Conservation (phyloP, 1,140 invertebrate species). For the Micrasema minimum region DNA sequence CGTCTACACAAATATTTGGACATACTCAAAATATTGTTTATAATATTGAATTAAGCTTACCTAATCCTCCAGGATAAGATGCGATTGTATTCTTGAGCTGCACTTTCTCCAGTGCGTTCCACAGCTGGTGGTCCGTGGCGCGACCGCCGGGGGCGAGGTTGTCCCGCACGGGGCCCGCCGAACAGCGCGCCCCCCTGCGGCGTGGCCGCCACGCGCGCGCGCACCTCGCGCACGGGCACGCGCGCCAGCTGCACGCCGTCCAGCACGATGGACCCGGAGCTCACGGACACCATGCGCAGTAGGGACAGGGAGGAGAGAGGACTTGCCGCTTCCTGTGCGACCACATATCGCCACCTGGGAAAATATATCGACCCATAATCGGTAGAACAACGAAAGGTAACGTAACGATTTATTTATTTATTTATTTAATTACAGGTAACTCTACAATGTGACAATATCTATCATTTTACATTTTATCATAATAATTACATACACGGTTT, state of each 20-base stretch:
- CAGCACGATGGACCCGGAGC: slow-evolving; percentile 74
- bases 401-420: too few relatives aligned
- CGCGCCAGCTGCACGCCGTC: slow-evolving; percentile 74
- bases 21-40: too few relatives aligned
- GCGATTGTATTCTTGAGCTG: slow-evolving; percentile 81
- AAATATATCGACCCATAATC: too few relatives aligned
- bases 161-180: slow-evolving; percentile 87
- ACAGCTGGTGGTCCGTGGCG: slow-evolving; percentile 77
- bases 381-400: not conserved
- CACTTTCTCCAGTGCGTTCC: slow-evolving; percentile 71
- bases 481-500: too few relatives aligned
- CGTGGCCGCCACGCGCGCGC: slow-evolving; percentile 87
- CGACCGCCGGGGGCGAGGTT: slow-evolving; percentile 87
- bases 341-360: not conserved
- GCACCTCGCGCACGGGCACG: slow-evolving; percentile 76
- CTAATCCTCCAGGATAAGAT: slow-evolving; percentile 72
- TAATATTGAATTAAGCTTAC: too few relatives aligned
- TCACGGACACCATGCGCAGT: slow-evolving; percentile 73
- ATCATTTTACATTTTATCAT: too few relatives aligned
- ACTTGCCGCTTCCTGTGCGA: slow-evolving; percentile 60
- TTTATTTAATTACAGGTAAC: too few relatives aligned
- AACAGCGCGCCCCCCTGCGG: slow-evolving; percentile 94
- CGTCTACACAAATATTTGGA: too few relatives aligned
- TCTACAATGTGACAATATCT: too few relatives aligned
- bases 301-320: slow-evolving; percentile 77